phyloP scores from a whole-genome alignment of 2,797 vertebrate species.

The Coregonus ussuriensis region DNA sequence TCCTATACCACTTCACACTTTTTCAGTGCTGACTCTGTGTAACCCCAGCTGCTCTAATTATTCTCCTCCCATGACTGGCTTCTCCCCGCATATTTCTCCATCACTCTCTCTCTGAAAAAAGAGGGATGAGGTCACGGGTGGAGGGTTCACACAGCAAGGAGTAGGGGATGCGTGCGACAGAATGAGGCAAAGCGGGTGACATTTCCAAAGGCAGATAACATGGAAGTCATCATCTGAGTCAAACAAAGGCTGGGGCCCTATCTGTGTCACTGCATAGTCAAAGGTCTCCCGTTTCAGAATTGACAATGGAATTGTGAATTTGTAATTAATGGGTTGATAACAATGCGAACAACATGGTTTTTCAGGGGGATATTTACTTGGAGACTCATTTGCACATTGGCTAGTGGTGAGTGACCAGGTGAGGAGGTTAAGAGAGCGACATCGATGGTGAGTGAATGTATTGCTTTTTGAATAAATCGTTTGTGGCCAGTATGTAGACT shows the following conservation, averaged over 20 bases:
- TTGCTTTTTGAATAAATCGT: not conserved
- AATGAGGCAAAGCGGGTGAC: slow-evolving; percentile 64
- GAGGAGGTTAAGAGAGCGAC: slow-evolving; percentile 42
- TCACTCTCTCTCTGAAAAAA: slow-evolving; percentile 27
- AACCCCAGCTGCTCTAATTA: not conserved
- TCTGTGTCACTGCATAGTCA: slow-evolving; percentile 63
- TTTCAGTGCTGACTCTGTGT: not conserved
- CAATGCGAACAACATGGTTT: slow-evolving; percentile 72
- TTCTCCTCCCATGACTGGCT: not conserved
- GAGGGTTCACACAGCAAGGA: slow-evolving; percentile 55
- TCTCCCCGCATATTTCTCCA: slow-evolving; percentile 1
- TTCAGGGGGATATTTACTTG: slow-evolving; percentile 56
- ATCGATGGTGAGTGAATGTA: not conserved
- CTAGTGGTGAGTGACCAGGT: slow-evolving; percentile 27
- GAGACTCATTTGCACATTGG: slow-evolving; percentile 49
- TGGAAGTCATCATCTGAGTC: slow-evolving; percentile 60
- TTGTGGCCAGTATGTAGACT: not conserved
- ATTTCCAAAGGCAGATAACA: slow-evolving; percentile 78
- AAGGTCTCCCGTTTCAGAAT: slow-evolving; percentile 73
- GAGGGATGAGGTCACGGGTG: not conserved
- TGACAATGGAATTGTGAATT: slow-evolving; percentile 72
- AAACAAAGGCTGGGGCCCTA: slow-evolving; percentile 61
- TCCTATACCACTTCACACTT: not conserved
- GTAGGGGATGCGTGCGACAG: slow-evolving; percentile 22
- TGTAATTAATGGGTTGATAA: slow-evolving; percentile 70